These are phyloP conservation scores for Leptothorax acervorum DNA, from an alignment of 2,888 invertebrate species.

Conservation along the genomic window DNA sequence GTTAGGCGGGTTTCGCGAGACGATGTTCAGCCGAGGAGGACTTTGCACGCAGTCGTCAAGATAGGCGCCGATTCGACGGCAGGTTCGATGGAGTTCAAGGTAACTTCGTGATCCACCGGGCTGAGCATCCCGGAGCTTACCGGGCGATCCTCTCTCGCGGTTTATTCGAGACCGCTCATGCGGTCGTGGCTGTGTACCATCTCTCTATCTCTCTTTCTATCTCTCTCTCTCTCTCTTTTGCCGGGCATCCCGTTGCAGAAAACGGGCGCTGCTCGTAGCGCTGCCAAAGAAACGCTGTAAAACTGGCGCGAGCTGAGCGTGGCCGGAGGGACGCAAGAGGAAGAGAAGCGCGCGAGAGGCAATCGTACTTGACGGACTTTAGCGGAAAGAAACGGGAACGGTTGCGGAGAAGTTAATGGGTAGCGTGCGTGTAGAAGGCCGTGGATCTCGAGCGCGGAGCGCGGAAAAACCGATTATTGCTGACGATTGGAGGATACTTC, in stretches of 20 bases:
- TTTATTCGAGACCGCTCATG: constrained; percentile 35
- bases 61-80: constrained; percentile 67
- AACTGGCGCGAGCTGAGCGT: constrained; percentile 44
- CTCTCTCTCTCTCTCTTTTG: not conserved
- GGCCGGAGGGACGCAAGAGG: constrained; percentile 3
- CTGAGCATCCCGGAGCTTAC: constrained; percentile 73
- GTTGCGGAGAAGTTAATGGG: constrained; percentile 53
- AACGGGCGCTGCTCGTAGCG: constrained; percentile 45
- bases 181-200: constrained; percentile 23
- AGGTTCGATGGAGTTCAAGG: constrained; percentile 78
- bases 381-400: constrained; percentile 55
- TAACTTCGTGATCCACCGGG: constrained; percentile 77
- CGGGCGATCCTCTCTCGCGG: constrained; percentile 60
- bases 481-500: constrained; percentile 35
- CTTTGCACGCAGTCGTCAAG: constrained; percentile 58
- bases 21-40: constrained; percentile 52
- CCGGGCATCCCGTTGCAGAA: constrained; percentile 44
- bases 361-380: constrained; percentile 44
- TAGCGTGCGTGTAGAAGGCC: constrained; percentile 39
- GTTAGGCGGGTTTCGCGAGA: constrained; percentile 60
- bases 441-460: constrained; percentile 23
- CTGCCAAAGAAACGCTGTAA: constrained; percentile 50
- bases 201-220: not conserved
- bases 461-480: constrained; percentile 52
- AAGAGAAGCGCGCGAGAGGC: constrained; percentile 43